Base-by-base conservation (phyloP, 35 echinoderm and acorn worm species). In the Patiria miniata region DNA sequence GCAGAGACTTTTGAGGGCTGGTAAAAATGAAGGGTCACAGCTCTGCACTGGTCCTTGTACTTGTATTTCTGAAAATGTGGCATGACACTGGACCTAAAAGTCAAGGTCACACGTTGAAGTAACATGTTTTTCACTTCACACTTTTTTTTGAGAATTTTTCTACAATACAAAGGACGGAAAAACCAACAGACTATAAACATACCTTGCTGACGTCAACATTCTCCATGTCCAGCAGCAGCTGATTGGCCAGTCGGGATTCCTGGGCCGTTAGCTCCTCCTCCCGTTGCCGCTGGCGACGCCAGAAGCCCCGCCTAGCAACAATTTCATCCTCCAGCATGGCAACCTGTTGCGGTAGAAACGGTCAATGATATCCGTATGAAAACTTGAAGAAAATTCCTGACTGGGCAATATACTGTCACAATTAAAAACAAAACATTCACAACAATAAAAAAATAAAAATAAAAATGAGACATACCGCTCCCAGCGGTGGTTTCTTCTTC, bases 301-400 rank as follows among this genome's bases (percentile, higher is more conserved):
- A 98, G 79, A 88, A 89, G 40, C 96, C 92, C 65, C 96, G 86
- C 79, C 96, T 88, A 54, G 96, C 96, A 22, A 94, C 92, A 23
- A 98, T 77, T 68, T 98, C 96, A 86, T 98, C 96, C 52, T 98
- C 96, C 14, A 98, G 89, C 36, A 98, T 80, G 51, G 96, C 90
- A 47, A 87, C 85, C 90, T 92, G 79, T 14, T 21, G 40, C 16
- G n/a, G 39, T 18, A 16, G 0, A 19, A 22, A 39, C 21, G 18
- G 42, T 6, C 42, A 47, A 47, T 47, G 4, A 4, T 12, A 47
- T 47, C 12, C 42, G 17, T 36, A 69, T 23, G 18, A 7, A 69
- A 69, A 4, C n/a, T 28, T 80, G 10, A 78, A 39, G 12, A 39
- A 23, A 39, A 39, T 81, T 33, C 34, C 73, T 12, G 34, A 78